phyloP scores from a whole-genome alignment of 2,888 invertebrate genomes.

The Leptopilina myrica region DNA sequence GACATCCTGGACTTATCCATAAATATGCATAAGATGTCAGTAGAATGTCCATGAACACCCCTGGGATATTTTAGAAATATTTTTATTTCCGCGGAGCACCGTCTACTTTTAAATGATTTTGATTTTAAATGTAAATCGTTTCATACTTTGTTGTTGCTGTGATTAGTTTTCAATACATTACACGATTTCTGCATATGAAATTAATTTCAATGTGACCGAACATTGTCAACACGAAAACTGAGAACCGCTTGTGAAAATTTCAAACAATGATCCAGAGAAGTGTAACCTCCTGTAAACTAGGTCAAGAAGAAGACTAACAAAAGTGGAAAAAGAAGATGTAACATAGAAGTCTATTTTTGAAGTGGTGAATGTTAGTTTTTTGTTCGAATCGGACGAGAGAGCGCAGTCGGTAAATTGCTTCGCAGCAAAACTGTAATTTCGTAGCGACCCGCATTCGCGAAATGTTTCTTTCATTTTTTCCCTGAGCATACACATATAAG shows the following conservation, averaged over 20 bases:
- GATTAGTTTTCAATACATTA: too few species aligned
- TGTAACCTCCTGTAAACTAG: slow-evolving; percentile 8
- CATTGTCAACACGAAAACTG: too few species aligned
- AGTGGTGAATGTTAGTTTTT: slow-evolving; percentile 12
- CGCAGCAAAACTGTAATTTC: slow-evolving; percentile 44
- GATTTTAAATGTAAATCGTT: too few species aligned
- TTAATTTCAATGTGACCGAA: too few species aligned
- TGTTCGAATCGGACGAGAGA: slow-evolving; percentile 18
- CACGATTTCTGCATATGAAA: too few species aligned
- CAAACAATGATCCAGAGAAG: not conserved
- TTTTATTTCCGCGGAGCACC: too few species aligned
- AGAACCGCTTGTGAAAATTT: not conserved
- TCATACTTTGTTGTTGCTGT: too few species aligned
- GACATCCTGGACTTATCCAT: too few species aligned
- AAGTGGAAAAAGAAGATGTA: not conserved
- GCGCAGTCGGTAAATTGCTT: slow-evolving; percentile 48
- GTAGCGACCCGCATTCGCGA: slow-evolving; percentile 48
- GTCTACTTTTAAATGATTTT: too few species aligned
- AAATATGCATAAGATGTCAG: too few species aligned
- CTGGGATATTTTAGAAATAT: too few species aligned
- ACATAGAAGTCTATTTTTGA: slow-evolving; percentile 24
- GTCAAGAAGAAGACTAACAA: slow-evolving; percentile 25
- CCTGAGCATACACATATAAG: slow-evolving; percentile 25
- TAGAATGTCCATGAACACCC: too few species aligned
- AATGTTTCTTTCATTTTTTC: slow-evolving; percentile 41